phyloP scores from a whole-genome alignment of 2,797 vertebrate species.

The Phylloscopus collybita region DNA sequence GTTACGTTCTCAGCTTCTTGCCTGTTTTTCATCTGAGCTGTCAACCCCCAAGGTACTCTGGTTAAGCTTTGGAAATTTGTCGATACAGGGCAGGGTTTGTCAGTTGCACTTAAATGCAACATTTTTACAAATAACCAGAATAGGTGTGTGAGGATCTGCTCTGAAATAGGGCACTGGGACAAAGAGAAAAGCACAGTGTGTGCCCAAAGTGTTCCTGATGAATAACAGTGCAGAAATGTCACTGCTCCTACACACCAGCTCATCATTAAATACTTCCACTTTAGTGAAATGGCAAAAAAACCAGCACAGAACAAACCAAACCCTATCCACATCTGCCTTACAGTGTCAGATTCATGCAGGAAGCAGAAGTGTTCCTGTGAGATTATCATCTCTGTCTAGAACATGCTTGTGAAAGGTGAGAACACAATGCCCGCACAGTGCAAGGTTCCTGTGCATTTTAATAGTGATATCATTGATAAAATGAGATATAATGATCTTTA shows the following conservation, averaged over 20 bases:
- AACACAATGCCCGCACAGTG: neutral
- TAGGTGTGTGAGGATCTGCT: neutral
- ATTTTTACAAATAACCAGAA: neutral
- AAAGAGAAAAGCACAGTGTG: neutral
- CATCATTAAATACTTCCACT: constrained; percentile 39
- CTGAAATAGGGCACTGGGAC: neutral
- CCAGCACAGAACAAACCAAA: neutral
- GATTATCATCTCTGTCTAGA: constrained; percentile 42
- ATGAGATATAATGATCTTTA: neutral
- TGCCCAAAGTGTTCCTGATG: neutral
- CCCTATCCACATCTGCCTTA: neutral
- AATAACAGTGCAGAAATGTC: constrained; percentile 45
- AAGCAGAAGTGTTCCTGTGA: constrained; percentile 48
- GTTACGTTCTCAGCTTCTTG: neutral
- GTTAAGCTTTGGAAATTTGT: neutral
- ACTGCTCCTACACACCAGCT: constrained; percentile 45
- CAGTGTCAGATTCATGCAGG: neutral
- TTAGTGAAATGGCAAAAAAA: constrained; percentile 25
- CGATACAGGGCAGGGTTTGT: neutral
- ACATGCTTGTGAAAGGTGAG: constrained; percentile 29
- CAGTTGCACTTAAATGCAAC: neutral
- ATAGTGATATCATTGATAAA: neutral
- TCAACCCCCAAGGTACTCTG: neutral
- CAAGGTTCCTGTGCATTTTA: neutral
- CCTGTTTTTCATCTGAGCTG: neutral